Conservation (phyloP, 2,797 vertebrate species). For the Onychomys leucogaster region DNA sequence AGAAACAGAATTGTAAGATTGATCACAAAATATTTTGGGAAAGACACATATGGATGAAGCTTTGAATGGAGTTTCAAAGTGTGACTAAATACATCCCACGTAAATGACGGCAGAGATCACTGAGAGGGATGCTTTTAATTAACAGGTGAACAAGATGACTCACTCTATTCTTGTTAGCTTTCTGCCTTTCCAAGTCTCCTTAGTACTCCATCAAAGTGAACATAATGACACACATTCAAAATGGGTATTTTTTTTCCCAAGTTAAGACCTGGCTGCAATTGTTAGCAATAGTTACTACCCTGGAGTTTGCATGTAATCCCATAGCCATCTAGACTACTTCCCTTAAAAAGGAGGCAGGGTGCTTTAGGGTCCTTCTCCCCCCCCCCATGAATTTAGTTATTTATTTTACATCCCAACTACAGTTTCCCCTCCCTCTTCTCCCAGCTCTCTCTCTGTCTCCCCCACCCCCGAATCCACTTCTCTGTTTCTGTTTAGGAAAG, state of each 20-base stretch:
- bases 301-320: neutral
- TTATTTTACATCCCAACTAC: neutral
- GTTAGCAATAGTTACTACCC: neutral
- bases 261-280: neutral
- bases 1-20: slow-evolving; percentile 52
- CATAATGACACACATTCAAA: neutral
- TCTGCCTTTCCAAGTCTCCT: neutral
- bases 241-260: neutral
- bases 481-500: neutral
- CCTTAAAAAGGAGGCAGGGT: neutral
- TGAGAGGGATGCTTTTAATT: slow-evolving; percentile 54
- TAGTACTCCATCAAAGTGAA: slow-evolving; percentile 3
- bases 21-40: slow-evolving; percentile 40
- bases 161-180: neutral
- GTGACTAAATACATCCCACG: slow-evolving; percentile 48
- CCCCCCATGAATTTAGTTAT: neutral
- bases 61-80: slow-evolving; percentile 14
- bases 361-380: neutral
- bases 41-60: slow-evolving; percentile 31
- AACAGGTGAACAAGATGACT: slow-evolving; percentile 24
- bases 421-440: neutral
- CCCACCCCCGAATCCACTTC: neutral
- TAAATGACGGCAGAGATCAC: slow-evolving; percentile 8
- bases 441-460: neutral
- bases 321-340: neutral